Conservation (phyloP, 2,797 vertebrate genomes). For the Platyrinchus mystaceus region DNA sequence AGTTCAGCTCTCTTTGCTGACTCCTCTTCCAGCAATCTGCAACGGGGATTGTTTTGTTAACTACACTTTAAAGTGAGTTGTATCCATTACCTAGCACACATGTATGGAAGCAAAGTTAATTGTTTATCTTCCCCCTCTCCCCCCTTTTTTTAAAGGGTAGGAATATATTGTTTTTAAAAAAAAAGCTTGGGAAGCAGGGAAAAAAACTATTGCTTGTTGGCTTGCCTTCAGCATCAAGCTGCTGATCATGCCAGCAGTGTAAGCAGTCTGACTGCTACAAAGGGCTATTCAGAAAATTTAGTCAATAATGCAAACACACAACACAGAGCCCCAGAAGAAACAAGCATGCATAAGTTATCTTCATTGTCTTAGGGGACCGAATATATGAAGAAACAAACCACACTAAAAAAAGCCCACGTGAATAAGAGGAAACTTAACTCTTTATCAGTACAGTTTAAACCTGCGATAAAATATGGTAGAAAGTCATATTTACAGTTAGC, state of each 20-base stretch:
- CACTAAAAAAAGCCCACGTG: not conserved
- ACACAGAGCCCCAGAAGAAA: not conserved
- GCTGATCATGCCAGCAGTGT: not conserved
- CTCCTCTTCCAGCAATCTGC: slow-evolving; percentile 92
- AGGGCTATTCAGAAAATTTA: slow-evolving; percentile 23
- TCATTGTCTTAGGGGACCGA: not conserved
- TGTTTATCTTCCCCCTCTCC: not conserved
- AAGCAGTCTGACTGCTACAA: not conserved
- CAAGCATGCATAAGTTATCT: not conserved
- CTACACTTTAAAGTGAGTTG: not conserved
- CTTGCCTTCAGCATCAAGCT: not conserved
- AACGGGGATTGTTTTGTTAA: not conserved
- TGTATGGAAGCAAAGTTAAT: not conserved
- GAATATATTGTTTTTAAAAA: not conserved
- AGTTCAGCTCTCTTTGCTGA: slow-evolving; percentile 87
- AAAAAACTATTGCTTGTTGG: not conserved
- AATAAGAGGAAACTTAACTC: not conserved
- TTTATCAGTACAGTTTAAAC: not conserved
- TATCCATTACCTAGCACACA: not conserved
- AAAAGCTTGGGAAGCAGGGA: not conserved
- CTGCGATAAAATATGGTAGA: not conserved
- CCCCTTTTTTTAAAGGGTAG: not conserved
- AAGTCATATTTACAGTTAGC: not conserved
- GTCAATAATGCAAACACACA: not conserved
- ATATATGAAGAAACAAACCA: not conserved